Percentiles rank a stretch among this genome's conserved stretches.
Conservation (phyloP, 2,113 vertebrate genomes). For the Phodopus roborovskii region DNA sequence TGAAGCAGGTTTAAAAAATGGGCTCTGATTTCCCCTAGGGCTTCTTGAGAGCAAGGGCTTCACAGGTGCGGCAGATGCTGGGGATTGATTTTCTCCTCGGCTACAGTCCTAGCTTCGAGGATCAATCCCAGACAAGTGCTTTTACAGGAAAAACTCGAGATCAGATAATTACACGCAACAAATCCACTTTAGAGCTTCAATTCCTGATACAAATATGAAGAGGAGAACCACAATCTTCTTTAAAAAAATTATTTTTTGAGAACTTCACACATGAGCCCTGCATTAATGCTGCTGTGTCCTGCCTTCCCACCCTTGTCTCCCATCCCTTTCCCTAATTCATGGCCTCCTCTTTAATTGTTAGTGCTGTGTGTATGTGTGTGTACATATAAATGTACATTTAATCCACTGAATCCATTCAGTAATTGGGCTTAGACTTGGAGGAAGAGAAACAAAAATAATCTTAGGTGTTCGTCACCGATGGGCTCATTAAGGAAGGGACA, state of each 20-base stretch:
- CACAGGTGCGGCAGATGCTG: not conserved
- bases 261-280: not conserved
- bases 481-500: not conserved
- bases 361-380: not conserved
- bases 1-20: not conserved
- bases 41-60: not conserved
- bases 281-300: not conserved
- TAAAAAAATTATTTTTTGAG: not conserved
- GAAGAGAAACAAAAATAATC: slow-evolving; percentile 5
- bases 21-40: not conserved
- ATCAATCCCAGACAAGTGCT: slow-evolving; percentile 17
- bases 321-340: not conserved
- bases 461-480: not conserved
- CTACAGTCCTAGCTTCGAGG: not conserved
- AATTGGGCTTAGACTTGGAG: not conserved
- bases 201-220: not conserved
- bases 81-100: not conserved
- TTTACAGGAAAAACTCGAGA: slow-evolving; percentile 23
- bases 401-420: not conserved
- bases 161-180: slow-evolving; percentile 1
- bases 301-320: not conserved
- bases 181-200: not conserved
- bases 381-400: not conserved
- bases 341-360: not conserved
- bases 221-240: not conserved